A percentile compares a stretch with the other conserved stretches of the same genome.
phyloP scores from a whole-genome alignment of 2,888 invertebrate genomes.

The Pycnomerus fuliginosus region DNA sequence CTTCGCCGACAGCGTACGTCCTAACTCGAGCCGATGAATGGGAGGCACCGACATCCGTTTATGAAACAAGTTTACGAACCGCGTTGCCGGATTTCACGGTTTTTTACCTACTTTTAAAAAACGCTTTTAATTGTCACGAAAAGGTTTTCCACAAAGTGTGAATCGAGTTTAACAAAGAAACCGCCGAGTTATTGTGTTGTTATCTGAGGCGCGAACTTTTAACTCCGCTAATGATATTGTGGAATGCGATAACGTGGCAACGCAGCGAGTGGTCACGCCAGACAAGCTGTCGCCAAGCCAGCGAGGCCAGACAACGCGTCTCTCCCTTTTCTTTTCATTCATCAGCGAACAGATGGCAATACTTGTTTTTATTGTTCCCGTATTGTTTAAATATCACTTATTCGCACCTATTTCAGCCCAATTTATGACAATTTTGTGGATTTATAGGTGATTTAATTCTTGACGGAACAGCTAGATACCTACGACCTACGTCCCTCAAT shows the following conservation, averaged over 20 bases:
- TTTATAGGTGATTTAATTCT: no score
- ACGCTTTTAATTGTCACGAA: neutral
- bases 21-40: conserved; percentile 46
- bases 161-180: no score
- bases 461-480: no score
- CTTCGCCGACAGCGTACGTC: conserved; percentile 51
- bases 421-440: no score
- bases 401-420: no score
- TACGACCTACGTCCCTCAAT: no score
- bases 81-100: conserved; percentile 55
- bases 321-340: conserved; percentile 53
- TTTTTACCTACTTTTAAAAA: conserved; percentile 35
- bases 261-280: conserved; percentile 74
- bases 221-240: conserved; percentile 20
- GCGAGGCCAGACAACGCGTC: conserved; percentile 80
- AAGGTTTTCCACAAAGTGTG: neutral
- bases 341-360: conserved; percentile 28
- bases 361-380: conserved; percentile 13
- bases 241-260: conserved; percentile 63
- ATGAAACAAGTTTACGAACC: conserved; percentile 68
- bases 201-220: no score
- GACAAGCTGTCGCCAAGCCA: conserved; percentile 92
- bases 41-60: conserved; percentile 67
- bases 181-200: no score
- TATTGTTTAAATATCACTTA: neutral